Base-by-base conservation (phyloP, 2,797 vertebrate species). In the Chromis chromis region DNA sequence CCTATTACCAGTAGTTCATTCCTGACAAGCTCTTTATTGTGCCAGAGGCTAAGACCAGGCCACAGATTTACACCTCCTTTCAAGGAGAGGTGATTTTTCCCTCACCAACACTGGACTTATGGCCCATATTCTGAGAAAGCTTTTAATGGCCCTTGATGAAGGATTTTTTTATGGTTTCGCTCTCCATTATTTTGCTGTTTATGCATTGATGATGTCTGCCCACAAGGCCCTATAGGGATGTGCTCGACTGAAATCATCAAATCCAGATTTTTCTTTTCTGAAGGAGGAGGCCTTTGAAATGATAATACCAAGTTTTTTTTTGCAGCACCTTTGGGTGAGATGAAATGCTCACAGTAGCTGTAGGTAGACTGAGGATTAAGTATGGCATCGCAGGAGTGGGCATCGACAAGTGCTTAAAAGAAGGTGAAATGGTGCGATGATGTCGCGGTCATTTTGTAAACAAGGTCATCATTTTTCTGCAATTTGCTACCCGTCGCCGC, bases 141-240 rank as follows among this genome's bases (percentile, higher is more conserved):
- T 88, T 87, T 92, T 91, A 85, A 90, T 88, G 82, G 76, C 78
- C 83, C 76, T 74, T 89, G 86, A 90, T 91, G 86, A 91, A 83
- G 68, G 74, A 82, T 86, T 87, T 90, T 31, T 36, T 88, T 86
- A 90, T 86, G 60, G 71, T 87, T 91, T 85, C 66, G 67, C 65
- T 76, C 77, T 74, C 75, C 84, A 89, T 90, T 91, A 91, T 91
- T 86, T 90, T 82, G 88, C 75, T 82, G 76, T 91, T 93, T 88
- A 84, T 90, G 85, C 90, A 87, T 79, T 88, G 83, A 89, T 85
- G 70, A 89, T 85, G 81, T 88, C 86, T 88, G 65, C 86, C 73
- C 74, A 86, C 59, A 36, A 78, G 71, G 74, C 83, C 70, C 84
- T 82, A 66, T 72, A 68, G 83, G 74, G 71, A 78, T 68, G 42